phyloP scores from a whole-genome alignment of 2,888 invertebrate genomes.

The Euplagia quadripunctaria region DNA sequence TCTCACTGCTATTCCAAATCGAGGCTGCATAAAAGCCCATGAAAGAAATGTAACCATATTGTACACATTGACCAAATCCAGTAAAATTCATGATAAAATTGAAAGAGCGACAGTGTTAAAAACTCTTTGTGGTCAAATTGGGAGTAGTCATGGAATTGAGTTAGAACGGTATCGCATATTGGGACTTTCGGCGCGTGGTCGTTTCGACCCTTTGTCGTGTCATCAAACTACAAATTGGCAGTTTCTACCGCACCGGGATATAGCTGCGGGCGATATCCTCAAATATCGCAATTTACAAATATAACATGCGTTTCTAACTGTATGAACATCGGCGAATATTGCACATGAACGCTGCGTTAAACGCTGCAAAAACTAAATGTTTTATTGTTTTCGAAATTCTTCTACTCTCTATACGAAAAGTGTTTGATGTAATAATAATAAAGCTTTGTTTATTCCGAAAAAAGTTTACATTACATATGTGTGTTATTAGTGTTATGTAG shows the following conservation, averaged over 20 bases:
- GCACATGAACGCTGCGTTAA: background rate
- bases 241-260: constrained; percentile 51
- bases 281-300: constrained; percentile 34
- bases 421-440: too few relatives aligned
- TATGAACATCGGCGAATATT: background rate
- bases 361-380: background rate
- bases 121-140: constrained; percentile 68
- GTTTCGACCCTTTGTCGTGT: constrained; percentile 75
- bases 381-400: background rate
- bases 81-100: constrained; percentile 23
- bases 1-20: background rate
- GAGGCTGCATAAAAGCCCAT: background rate
- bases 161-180: constrained; percentile 61
- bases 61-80: constrained; percentile 6
- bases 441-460: too few relatives aligned
- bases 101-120: constrained; percentile 45
- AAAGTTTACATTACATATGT: too few relatives aligned
- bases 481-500: too few relatives aligned
- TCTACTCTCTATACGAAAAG: background rate
- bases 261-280: constrained; percentile 12
- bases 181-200: constrained; percentile 48
- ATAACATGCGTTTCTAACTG: constrained; percentile 28
- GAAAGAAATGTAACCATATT: constrained; percentile 10
- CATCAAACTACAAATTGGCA: constrained; percentile 83
- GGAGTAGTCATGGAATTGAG: constrained; percentile 66